phyloP scores from a whole-genome alignment of 2,888 invertebrate species.

The Xylota segnis region DNA sequence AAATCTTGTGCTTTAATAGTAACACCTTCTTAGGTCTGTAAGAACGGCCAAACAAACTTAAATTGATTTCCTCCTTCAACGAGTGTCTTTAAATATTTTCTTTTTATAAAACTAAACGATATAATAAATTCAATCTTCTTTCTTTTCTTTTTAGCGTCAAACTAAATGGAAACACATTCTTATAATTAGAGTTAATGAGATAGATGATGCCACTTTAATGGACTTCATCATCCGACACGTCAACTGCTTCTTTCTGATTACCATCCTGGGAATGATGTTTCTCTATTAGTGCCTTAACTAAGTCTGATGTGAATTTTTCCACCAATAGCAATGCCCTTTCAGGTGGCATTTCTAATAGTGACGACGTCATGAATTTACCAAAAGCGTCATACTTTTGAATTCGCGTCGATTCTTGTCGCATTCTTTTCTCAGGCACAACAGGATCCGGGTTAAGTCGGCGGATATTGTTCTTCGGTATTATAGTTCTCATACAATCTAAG shows the following conservation, averaged over 20 bases:
- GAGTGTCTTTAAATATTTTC: conserved; percentile 30
- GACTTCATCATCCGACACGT: conserved; percentile 57
- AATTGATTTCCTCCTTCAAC: conserved; percentile 13
- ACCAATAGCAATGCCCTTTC: conserved; percentile 81
- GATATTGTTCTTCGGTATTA: conserved; percentile 65
- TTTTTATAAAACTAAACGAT: conserved; percentile 17
- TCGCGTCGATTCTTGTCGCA: conserved; percentile 45
- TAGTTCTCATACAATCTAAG: conserved; percentile 68
- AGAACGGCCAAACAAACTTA: conserved; percentile 8
- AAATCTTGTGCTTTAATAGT: conserved; percentile 38
- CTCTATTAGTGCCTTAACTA: conserved; percentile 81
- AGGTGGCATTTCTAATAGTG: conserved; percentile 82
- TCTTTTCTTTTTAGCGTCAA: conserved; percentile 22
- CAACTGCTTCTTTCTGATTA: conserved; percentile 30
- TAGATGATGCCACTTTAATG: conserved; percentile 29
- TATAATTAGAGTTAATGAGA: too few species aligned
- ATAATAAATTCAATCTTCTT: conserved; percentile 17
- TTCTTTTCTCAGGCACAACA: conserved; percentile 50
- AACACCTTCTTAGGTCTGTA: conserved; percentile 15
- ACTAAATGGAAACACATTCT: conserved; percentile 32
- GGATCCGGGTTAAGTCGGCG: conserved; percentile 38
- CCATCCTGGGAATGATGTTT: conserved; percentile 72
- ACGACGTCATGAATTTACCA: conserved; percentile 83
- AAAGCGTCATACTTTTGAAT: conserved; percentile 81
- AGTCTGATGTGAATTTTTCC: conserved; percentile 83